Evolutionary conservation across 1,140 invertebrate genomes (phyloP).

Genomic region (Penaeus indicus): DNA sequence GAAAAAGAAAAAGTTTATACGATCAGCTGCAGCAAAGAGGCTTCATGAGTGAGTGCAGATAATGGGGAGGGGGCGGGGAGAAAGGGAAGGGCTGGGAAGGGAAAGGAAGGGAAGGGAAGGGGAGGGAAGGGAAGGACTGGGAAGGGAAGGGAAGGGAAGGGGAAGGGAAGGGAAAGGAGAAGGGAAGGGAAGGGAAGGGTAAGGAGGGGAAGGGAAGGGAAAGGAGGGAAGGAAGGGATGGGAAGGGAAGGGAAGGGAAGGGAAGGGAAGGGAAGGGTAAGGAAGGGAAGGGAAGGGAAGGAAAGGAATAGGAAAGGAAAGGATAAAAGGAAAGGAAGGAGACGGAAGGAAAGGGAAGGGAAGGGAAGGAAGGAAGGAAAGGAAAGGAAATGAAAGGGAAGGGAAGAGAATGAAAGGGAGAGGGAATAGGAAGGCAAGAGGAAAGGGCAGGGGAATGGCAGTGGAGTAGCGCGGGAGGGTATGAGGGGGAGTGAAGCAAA

Average conservation of each 20-base stretch:
- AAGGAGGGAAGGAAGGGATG: not conserved
- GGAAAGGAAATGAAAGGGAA: not conserved
- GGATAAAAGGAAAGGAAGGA: not conserved
- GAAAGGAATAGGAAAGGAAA: not conserved
- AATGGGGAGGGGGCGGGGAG: conserved; percentile 28
- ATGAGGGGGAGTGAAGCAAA: not conserved
- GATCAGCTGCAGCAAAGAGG: no score
- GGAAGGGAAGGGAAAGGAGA: not conserved
- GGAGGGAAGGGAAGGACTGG: not conserved
- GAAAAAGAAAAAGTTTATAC: not conserved
- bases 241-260: not conserved
- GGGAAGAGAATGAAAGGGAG: not conserved
- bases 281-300: no score
- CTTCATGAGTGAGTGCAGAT: conserved; percentile 1
- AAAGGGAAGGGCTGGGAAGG: not conserved
- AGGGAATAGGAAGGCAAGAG: not conserved
- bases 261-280: not conserved
- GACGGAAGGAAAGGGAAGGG: not conserved
- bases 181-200: no score
- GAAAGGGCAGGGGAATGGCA: not conserved
- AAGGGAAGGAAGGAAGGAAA: not conserved
- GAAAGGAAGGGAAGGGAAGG: not conserved
- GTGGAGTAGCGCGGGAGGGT: not conserved
- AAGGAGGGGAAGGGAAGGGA: not conserved
- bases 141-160: not conserved